Conservation (phyloP, 2,888 invertebrate genomes). For the Eupithecia centaureata region DNA sequence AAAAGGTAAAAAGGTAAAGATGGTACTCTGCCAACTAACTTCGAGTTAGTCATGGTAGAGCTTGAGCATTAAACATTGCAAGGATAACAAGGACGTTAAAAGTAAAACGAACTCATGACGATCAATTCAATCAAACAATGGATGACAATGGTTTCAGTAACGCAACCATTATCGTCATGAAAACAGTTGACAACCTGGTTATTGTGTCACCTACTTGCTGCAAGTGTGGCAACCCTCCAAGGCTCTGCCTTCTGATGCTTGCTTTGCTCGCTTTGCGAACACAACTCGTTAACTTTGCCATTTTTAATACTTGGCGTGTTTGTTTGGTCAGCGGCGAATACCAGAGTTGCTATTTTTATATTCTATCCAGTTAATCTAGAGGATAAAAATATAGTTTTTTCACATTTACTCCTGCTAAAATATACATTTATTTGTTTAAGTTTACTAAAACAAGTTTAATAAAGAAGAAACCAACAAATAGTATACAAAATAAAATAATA, state of each 20-base stretch:
- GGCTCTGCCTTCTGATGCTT: conserved; percentile 50
- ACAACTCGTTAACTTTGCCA: conserved; percentile 37
- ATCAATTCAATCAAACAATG: conserved; percentile 15
- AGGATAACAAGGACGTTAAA: not conserved
- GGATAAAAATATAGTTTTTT: not conserved
- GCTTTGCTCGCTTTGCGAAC: conserved; percentile 51
- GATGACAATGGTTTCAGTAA: not conserved
- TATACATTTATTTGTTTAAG: not conserved
- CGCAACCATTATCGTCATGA: conserved; percentile 12
- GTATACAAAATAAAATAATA: not conserved
- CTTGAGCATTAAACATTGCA: not conserved
- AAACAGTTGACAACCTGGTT: conserved; percentile 15
- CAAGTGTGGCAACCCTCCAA: conserved; percentile 41
- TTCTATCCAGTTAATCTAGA: conserved; percentile 4
- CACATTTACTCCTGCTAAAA: not conserved
- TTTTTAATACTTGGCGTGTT: conserved; percentile 34
- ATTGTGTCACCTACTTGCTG: conserved; percentile 22
- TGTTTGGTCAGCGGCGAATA: conserved; percentile 30
- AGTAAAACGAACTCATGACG: not conserved
- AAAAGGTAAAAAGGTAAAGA: too few species aligned
- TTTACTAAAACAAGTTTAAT: not conserved
- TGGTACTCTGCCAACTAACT: not conserved
- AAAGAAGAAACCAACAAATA: not conserved
- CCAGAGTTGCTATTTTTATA: conserved; percentile 17
- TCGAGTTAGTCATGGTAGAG: not conserved